Conservation (phyloP, 2,797 vertebrate species). For the Glossophaga mutica region DNA sequence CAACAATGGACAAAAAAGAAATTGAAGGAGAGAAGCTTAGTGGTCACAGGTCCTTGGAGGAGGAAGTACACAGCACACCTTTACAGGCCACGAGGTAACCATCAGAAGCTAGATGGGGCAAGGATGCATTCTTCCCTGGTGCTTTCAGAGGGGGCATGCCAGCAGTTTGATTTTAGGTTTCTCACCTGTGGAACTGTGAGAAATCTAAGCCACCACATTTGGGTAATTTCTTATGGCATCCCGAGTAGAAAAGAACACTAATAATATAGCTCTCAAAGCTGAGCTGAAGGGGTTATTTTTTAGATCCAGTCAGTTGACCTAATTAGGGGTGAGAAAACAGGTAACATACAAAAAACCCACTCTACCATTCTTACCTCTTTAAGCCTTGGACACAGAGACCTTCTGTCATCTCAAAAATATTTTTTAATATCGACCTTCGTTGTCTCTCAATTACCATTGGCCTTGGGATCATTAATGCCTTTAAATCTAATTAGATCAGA, state of each 20-base stretch:
- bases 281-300: background rate
- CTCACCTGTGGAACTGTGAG: background rate
- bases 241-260: background rate
- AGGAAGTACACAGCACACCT: background rate
- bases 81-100: background rate
- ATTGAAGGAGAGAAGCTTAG: background rate
- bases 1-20: background rate
- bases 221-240: background rate
- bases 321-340: background rate
- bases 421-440: background rate
- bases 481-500: background rate
- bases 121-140: background rate
- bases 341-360: background rate
- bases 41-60: background rate
- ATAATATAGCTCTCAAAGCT: background rate
- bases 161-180: background rate
- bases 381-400: background rate
- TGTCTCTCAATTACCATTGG: background rate
- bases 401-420: background rate
- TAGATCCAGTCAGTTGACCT: background rate
- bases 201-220: background rate
- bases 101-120: background rate
- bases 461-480: background rate
- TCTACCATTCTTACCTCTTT: background rate
- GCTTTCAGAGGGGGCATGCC: background rate